Base-by-base conservation (phyloP, 2,888 invertebrate genomes). In the Alentia gelatinosa region DNA sequence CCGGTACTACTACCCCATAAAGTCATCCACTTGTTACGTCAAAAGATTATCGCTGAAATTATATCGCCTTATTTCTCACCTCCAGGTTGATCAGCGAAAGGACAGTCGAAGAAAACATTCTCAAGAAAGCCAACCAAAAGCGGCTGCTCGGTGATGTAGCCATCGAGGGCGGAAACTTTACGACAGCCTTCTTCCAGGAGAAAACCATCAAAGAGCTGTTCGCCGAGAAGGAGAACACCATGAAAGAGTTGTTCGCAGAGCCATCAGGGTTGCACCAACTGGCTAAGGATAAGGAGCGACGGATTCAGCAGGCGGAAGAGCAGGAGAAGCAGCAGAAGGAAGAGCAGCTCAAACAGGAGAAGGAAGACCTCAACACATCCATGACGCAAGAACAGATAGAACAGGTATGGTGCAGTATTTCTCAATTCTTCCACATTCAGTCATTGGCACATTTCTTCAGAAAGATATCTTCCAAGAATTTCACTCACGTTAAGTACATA, bases 121-220 rank as follows among this genome's bases (percentile, higher is more conserved):
- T 99, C 95, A 99, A 99, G 96, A 99, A 99, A 96, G 99, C 99
- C 3, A 98, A 98, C 96, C 99, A 99, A 96, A 99, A 99, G 96
- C 97, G 99, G n/a, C 97, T 98, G 96, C 97, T 99, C 40, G 99
- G 99, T 89, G 98, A 99, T 96, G 97, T 99, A 95, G 99, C 99
- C 86, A 99, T 99, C 95, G 99, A 99, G 96, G 99, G 98, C 93
- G 99, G 99, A 12, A 99, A 99, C 96, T 99, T 99, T 96, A 99
- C 99, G 40, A 99, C 99, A 23, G 98, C 98, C 0, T 99, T 98
- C 96, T 98, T 99, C 96, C 98, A 98, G 95, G 95, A 98, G 97
- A 97, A 98, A n/a, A 98, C 98, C 86, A 98, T 99, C 94, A 98
- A 98, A 96, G 99, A 99, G 96, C 97, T 99, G 91, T 99, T 99